A percentile compares a stretch with the other conserved stretches of the same genome.
Evolutionary conservation across 2,113 vertebrate genomes (phyloP).

Genomic region (Forbesichthys papilliferus): DNA sequence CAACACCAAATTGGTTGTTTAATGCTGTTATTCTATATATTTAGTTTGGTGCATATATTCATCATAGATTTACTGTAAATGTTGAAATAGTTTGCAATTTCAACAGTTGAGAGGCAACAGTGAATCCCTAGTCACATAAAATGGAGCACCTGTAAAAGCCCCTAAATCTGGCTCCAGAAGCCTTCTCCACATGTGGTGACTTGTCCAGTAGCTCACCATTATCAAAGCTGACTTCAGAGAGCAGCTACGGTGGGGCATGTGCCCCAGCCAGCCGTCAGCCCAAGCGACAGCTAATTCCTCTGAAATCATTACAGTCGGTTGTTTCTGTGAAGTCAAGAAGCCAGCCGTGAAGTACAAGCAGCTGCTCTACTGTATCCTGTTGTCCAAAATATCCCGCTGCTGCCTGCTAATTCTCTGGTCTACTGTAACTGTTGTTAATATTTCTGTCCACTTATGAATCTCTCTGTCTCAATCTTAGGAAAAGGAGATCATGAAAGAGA

Average conservation of each 20-base stretch:
- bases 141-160: constrained; percentile 3
- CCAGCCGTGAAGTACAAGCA: constrained; percentile 43
- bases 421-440: constrained; percentile 41
- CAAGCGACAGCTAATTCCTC: constrained; percentile 45
- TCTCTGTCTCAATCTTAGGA: constrained; percentile 75
- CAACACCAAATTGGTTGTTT: constrained; percentile 12
- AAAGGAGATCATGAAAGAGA: constrained; percentile 97
- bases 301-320: constrained; percentile 49
- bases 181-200: constrained; percentile 1
- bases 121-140: too few relatives aligned
- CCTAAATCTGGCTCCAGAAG: constrained; percentile 23
- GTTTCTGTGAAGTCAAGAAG: constrained; percentile 61
- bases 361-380: constrained; percentile 42
- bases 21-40: too few relatives aligned
- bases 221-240: constrained; percentile 26
- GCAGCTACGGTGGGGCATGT: constrained; percentile 39
- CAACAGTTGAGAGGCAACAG: too few relatives aligned
- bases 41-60: too few relatives aligned
- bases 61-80: too few relatives aligned
- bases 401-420: constrained; percentile 40
- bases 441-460: constrained; percentile 34
- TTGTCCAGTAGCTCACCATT: constrained; percentile 3
- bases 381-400: constrained; percentile 47
- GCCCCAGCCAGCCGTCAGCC: constrained; percentile 40
- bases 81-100: too few relatives aligned